Conservation (phyloP, 2,113 vertebrate genomes). For the Megaceryle maxima region DNA sequence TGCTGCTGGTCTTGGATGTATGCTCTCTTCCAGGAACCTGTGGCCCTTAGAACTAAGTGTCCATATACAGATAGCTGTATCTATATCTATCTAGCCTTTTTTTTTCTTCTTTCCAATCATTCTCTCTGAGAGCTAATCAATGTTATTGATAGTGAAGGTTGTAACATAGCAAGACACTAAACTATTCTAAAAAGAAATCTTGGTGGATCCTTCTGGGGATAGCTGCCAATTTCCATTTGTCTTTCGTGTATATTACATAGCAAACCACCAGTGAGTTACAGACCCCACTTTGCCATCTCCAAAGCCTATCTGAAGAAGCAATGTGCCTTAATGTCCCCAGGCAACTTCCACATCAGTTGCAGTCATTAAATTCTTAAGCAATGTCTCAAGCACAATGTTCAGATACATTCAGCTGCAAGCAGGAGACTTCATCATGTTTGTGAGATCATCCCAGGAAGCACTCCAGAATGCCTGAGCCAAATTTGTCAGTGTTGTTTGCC, state of each 20-base stretch:
- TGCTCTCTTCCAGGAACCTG: not conserved
- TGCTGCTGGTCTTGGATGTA: accelerated
- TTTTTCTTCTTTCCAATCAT: not conserved
- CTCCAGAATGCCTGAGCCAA: not conserved
- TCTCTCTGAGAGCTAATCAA: not conserved
- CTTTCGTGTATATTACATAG: not conserved
- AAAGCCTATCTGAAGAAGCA: not conserved
- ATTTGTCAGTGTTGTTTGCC: not conserved
- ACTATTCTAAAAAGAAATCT: not conserved
- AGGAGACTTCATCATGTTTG: not conserved
- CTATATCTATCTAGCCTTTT: not conserved
- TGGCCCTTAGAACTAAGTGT: not conserved
- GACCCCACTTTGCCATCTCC: not conserved
- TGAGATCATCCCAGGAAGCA: not conserved
- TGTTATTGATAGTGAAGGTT: not conserved
- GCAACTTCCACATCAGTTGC: not conserved
- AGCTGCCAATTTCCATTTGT: not conserved
- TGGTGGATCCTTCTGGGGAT: not conserved
- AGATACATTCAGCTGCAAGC: not conserved
- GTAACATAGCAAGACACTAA: not conserved
- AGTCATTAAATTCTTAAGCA: not conserved
- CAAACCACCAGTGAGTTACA: not conserved
- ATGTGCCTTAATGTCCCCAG: accelerated
- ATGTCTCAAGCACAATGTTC: accelerated
- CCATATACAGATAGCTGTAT: not conserved